These are phyloP conservation scores for Hippocampus zosterae DNA, from an alignment of 2,113 vertebrate species.

Conservation along the genomic window DNA sequence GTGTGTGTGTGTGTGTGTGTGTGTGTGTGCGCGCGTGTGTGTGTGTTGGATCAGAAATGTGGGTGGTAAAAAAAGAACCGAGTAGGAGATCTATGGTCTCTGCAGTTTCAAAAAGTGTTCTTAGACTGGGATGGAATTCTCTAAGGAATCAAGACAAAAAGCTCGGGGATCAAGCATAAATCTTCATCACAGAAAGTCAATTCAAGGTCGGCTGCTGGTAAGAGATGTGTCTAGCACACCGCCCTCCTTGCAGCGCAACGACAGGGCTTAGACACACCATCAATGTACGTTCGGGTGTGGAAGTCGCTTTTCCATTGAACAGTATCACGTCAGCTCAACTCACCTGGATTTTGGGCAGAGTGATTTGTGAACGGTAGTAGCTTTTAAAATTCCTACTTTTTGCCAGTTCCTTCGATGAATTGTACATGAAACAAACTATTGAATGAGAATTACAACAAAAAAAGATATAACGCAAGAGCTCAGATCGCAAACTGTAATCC, in stretches of 20 bases:
- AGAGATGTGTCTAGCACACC: constrained; percentile 42
- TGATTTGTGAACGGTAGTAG: too few species aligned
- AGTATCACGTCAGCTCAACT: neutral
- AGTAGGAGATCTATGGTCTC: constrained; percentile 13
- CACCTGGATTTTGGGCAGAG: too few species aligned
- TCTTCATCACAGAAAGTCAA: constrained; percentile 65
- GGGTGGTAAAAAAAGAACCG: neutral
- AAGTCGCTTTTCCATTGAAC: neutral
- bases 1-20: constrained; percentile 9
- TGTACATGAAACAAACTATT: too few species aligned
- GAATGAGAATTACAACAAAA: too few species aligned
- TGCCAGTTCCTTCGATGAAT: too few species aligned
- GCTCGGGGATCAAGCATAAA: constrained; percentile 63
- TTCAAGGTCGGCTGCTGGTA: constrained; percentile 63
- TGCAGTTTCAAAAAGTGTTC: constrained; percentile 21
- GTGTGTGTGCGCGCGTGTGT: neutral
- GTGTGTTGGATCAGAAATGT: constrained; percentile 8
- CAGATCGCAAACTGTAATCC: too few species aligned
- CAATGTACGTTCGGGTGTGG: neutral
- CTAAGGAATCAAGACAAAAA: constrained; percentile 49
- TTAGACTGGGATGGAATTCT: constrained; percentile 33
- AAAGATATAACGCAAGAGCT: too few species aligned
- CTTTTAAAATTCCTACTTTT: too few species aligned
- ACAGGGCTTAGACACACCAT: constrained; percentile 30
- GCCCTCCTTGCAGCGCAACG: constrained; percentile 40